Evolutionary conservation across 2,113 vertebrate species (phyloP), one percentile per base, ranked within the genome.

Genomic region (Oryzias curvinotus): DNA sequence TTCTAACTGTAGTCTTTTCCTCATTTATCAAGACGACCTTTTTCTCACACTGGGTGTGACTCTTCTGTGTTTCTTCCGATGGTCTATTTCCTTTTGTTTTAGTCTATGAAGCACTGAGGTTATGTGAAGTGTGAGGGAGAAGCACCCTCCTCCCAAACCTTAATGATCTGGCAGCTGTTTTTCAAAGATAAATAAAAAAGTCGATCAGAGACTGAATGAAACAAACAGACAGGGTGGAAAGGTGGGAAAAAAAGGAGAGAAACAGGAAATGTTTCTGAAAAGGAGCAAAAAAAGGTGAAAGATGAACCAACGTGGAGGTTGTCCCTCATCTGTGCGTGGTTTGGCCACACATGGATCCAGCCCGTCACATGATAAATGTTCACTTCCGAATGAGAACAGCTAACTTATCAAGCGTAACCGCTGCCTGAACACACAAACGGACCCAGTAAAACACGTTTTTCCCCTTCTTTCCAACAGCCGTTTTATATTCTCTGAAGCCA

Each of bases 291-390:
- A 63, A 43, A 51, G 51, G 72, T 52, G 55, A 2, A 58, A 36
- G 36, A 12, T 12, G 36, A 78, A 65, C 65, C 69, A 15, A 73
- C 64, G 85, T 57, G 57, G 71, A 77, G 72, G 57, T 63, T 57
- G 75, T 48, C 67, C 62, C 25, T 62, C 61, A 55, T 59, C 23
- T 26, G 41, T 78, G 49, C 64, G 54, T 61, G 57, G 46, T 14
- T 23, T 12, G 25, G 21, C 73, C 64, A 56, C 46, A 55, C 66
- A 52, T 43, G 43, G 67, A 53, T 7, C 58, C 58, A 7, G 28
- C 44, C 7, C 4, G 57, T 73, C 68, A 65, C 47, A 62, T 75
- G 79, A 81, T 62, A 68, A 74, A 82, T 78, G 49, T 46, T 44
- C 57, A 56, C 62, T 43, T 36, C 19, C 52, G 49, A 64, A 25